Evolutionary conservation across 2,888 invertebrate genomes (phyloP).

Genomic region (Sisyra nigra): DNA sequence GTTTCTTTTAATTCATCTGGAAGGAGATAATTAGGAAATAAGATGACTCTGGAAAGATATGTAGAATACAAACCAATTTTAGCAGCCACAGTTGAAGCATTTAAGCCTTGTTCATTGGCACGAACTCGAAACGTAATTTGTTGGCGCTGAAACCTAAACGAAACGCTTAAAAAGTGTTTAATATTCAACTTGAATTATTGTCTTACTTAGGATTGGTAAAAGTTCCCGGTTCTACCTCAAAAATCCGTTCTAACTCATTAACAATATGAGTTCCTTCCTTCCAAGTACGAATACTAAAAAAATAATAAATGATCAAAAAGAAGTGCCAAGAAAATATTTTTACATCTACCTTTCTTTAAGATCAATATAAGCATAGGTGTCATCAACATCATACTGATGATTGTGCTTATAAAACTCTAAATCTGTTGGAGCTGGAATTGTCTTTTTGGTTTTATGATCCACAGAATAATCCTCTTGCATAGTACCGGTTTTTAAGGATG

Average conservation of each 20-base stretch:
- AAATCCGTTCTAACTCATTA: constrained; percentile 46
- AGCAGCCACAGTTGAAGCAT: constrained; percentile 47
- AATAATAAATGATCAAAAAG: too few relatives aligned
- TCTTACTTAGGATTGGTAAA: constrained; percentile 47
- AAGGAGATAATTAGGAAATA: constrained; percentile 17
- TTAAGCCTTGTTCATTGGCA: constrained; percentile 43
- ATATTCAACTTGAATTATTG: constrained; percentile 6
- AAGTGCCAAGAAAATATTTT: too few relatives aligned
- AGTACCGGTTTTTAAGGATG: background rate
- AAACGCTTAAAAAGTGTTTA: too few relatives aligned
- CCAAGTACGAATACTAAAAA: constrained; percentile 43
- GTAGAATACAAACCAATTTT: constrained; percentile 52
- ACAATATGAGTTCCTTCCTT: constrained; percentile 57
- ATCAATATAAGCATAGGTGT: constrained; percentile 62
- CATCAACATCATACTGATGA: constrained; percentile 48
- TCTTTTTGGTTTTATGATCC: constrained; percentile 12
- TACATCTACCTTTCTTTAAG: constrained; percentile 53
- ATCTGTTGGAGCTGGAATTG: constrained; percentile 18
- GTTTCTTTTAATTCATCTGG: constrained; percentile 45
- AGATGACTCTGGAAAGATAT: too few relatives aligned
- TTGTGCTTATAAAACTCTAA: constrained; percentile 26
- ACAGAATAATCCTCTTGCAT: too few relatives aligned
- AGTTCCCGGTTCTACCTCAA: constrained; percentile 44
- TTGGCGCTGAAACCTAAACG: constrained; percentile 53
- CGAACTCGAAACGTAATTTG: constrained; percentile 65